Evolutionary conservation across 2,888 invertebrate species (phyloP), one percentile per base, ranked within the genome.

Genomic region (Leucophenga maculata): DNA sequence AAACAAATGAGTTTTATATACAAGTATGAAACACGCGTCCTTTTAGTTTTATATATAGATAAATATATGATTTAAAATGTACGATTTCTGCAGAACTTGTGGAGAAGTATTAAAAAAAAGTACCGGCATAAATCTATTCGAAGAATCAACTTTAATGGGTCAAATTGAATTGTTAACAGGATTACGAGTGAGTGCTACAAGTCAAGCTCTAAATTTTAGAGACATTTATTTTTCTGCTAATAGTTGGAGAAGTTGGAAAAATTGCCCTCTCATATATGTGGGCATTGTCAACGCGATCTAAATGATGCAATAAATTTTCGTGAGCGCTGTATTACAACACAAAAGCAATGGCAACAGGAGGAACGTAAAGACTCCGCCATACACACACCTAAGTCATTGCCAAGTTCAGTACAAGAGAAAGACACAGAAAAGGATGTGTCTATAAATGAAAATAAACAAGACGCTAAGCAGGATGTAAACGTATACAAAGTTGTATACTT

Each of bases 201-300:
- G 13, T 1, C 6, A 0, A 18, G 22, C 20, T n/a, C n/a, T n/a
- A n/a, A n/a, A n/a, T n/a, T n/a, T n/a, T 13, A 3, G 16, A 54
- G 13, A 18, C 6, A 20, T n/a, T n/a, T 54, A 6, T 3, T 20
- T 8, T 13, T 8, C 13, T 39, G 60, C 26, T 60, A 11, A 39
- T 9, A 39, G 39, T 39, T 39, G 8, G 39, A 39, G 39, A 3
- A 39, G 11, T 11, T 39, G 13, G 62, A 62, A 18, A 62, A 22
- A 9, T 8, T 76, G 0, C 79, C 79, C 0, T 71, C 73, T 14
- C 48, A 67, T 31, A 74, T 80, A 46, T 80, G 79, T 65, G 48
- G n/a, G 1, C 14, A 18, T 20, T 67, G 67, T 32, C 57, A 44
- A 9, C 14, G 22, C 6, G 68, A 70, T 11, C 50, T 68, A n/a